phyloP scores from a whole-genome alignment of 2,113 vertebrate species.

The Martes martes region DNA sequence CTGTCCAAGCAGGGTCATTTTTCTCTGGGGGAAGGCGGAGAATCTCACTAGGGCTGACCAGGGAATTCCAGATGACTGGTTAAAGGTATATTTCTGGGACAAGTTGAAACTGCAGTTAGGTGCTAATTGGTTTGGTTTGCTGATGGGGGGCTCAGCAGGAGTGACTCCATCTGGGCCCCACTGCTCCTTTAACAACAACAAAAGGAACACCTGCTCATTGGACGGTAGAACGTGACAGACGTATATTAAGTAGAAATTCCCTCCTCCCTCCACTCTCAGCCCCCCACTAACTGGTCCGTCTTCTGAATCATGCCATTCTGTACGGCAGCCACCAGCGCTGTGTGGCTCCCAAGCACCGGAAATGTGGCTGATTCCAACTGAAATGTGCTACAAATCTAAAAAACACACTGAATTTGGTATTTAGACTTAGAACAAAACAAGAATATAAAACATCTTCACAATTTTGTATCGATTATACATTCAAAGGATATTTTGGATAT shows the following conservation, averaged over 20 bases:
- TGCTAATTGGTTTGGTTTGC: neutral
- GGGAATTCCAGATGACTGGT: neutral
- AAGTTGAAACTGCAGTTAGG: neutral
- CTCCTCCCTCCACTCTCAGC: neutral
- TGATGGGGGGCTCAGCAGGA: neutral
- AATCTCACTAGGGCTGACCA: neutral
- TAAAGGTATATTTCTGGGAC: neutral
- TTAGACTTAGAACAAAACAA: neutral
- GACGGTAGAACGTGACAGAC: fast-evolving
- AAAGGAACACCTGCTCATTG: neutral
- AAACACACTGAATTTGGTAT: neutral
- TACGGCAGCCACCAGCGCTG: neutral
- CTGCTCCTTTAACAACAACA: neutral
- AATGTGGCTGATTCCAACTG: neutral
- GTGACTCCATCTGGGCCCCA: neutral
- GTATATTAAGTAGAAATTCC: neutral
- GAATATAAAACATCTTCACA: neutral
- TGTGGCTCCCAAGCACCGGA: neutral
- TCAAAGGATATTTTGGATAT: neutral
- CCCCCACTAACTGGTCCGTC: neutral
- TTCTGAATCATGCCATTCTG: neutral
- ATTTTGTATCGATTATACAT: neutral
- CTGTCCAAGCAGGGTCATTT: neutral
- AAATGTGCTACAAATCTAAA: neutral
- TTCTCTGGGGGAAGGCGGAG: neutral